Evolutionary conservation across 1,140 invertebrate species (phyloP).

Genomic region (Orchestia grillus): DNA sequence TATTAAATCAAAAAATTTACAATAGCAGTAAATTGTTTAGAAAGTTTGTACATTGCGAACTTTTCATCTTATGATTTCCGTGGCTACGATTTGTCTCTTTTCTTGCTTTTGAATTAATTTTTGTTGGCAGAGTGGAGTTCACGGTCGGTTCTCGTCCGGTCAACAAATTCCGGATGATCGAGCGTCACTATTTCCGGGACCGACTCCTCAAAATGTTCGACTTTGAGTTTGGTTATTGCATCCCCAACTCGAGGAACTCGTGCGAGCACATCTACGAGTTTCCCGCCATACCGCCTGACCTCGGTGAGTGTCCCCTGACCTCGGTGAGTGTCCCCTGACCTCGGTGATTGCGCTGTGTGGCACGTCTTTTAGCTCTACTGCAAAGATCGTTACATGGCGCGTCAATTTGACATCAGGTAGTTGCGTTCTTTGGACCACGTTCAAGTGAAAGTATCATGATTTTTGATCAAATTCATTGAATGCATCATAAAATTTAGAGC

Average conservation of each 20-base stretch:
- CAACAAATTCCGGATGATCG: slow-evolving; percentile 98
- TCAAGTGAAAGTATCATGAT: neutral
- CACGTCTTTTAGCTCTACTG: too few species aligned
- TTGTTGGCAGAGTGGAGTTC: slow-evolving; percentile 90
- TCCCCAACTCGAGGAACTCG: slow-evolving; percentile 96
- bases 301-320: slow-evolving; percentile 82
- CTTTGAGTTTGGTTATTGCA: slow-evolving; percentile 99
- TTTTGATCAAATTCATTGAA: neutral
- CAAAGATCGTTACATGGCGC: too few species aligned
- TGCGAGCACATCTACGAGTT: slow-evolving; percentile 99
- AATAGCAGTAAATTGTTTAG: too few species aligned
- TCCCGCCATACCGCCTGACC: slow-evolving; percentile 85
- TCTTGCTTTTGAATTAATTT: neutral
- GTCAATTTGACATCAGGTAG: neutral
- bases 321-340: too few species aligned
- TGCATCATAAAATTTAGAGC: neutral
- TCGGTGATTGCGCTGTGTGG: too few species aligned
- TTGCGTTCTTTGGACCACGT: neutral
- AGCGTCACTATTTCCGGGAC: slow-evolving; percentile 96
- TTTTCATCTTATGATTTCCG: too few species aligned
- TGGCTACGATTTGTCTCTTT: neutral
- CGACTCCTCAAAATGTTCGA: slow-evolving; percentile 97
- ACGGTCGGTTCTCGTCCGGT: slow-evolving; percentile 92
- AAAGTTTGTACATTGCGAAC: too few species aligned
- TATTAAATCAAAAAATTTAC: too few species aligned